Conservation (phyloP, 2,113 vertebrate species). For the Paracanthobrama guichenoti region DNA sequence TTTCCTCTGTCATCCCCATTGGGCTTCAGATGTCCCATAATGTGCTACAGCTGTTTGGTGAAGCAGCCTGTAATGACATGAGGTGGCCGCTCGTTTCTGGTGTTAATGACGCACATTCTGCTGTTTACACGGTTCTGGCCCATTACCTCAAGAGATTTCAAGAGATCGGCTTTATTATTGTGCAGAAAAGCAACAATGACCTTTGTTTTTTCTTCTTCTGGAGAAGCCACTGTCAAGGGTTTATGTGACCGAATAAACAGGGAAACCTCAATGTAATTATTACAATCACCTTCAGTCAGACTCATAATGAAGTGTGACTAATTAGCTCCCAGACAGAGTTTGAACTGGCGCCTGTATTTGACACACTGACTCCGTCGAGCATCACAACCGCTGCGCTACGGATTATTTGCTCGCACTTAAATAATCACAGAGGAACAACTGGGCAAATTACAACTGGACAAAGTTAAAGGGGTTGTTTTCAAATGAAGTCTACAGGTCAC, state of each 20-base stretch:
- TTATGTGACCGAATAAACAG: slow-evolving; percentile 62
- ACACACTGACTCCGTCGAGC: background rate
- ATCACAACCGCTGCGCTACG: background rate
- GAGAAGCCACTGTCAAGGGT: slow-evolving; percentile 33
- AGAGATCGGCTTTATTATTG: slow-evolving; percentile 18
- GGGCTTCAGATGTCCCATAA: slow-evolving; percentile 2
- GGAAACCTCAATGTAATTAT: slow-evolving; percentile 67
- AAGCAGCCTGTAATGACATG: slow-evolving; percentile 13
- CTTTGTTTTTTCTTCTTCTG: slow-evolving; percentile 45
- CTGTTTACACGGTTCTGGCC: slow-evolving; percentile 39
- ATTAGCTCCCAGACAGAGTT: slow-evolving; percentile 61
- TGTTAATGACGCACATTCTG: slow-evolving; percentile 24
- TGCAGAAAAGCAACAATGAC: slow-evolving; percentile 49
- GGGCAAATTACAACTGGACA: background rate
- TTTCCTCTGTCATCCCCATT: background rate
- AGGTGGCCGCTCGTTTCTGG: background rate
- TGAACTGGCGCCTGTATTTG: slow-evolving; percentile 45
- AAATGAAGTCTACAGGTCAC: background rate
- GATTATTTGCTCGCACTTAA: background rate
- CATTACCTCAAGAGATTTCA: slow-evolving; percentile 37
- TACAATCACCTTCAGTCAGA: slow-evolving; percentile 67
- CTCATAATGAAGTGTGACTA: slow-evolving; percentile 68
- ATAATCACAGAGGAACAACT: background rate
- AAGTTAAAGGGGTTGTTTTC: background rate
- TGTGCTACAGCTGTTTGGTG: slow-evolving; percentile 18